Base-by-base conservation (phyloP, 2,888 invertebrate genomes). In the Eristalis arbustorum region DNA sequence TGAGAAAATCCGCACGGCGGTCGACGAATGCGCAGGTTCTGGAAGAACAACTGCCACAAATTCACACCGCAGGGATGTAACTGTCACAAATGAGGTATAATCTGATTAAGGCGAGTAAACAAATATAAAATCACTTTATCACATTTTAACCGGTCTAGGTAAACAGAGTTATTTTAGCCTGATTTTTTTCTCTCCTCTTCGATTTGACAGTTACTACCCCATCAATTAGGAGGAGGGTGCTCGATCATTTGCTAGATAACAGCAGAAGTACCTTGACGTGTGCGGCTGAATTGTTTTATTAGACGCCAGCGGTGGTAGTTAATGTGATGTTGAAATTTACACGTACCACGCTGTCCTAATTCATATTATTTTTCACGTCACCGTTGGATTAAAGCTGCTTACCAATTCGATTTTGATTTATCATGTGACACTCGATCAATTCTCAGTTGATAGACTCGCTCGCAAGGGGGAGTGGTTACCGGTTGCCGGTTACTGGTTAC, bases 211-310 rank as follows among this genome's bases (percentile, higher is more conserved):
- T 57, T 74, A 78, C 61, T 66, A 57, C 49, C 74, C 77, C 74
- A 85, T 85, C 85, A 85, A 85, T 82, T 82, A 82, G 75, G 42
- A 42, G 11, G 78, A 79, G 75, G 71, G 85, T 85, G 77, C 82
- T 85, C 82, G 82, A 85, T 85, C 85, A 85, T 85, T 77, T 74
- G 85, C 81, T 74, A 81, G 84, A 85, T 85, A 85, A 85, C 73
- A 73, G 82, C 77, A 69, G 23, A 66, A 34, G 61, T 73, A 76
- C 49, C 49, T 18, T 77, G 76, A 85, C 81, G 75, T 79, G 67
- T 78, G 68, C 73, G 73, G 62, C 69, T 84, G 61, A 57, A 68
- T 66, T 80, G 56, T 66, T 66, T 80, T 49, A 63, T 69, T 28
- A n/a, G 73, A 22, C 40, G 28, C 49, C 28, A 28, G 11, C n/a